phyloP scores from a whole-genome alignment of 1,140 invertebrate genomes.

The Aphaenogaster ashmeadi region DNA sequence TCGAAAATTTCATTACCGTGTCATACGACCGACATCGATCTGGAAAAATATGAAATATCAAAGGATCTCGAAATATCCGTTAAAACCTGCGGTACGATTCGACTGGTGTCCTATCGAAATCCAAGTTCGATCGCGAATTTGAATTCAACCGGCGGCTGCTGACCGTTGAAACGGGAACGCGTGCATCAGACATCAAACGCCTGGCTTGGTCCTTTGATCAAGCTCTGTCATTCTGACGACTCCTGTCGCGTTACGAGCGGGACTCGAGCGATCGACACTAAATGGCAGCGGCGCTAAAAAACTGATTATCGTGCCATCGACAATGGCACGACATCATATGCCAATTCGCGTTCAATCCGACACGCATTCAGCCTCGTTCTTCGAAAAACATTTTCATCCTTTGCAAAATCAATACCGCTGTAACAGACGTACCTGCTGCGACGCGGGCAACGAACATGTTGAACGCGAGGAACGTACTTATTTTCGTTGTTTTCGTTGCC shows the following conservation, averaged over 20 bases:
- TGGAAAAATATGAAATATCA: conserved; percentile 64
- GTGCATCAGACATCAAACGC: conserved; percentile 84
- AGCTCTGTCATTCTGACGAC: conserved; percentile 81
- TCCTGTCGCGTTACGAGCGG: conserved; percentile 75
- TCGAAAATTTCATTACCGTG: conserved; percentile 60
- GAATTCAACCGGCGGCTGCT: conserved; percentile 71
- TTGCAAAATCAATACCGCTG: conserved; percentile 52
- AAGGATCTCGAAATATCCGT: conserved; percentile 66
- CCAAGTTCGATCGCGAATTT: conserved; percentile 75
- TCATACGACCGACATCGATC: conserved; percentile 44
- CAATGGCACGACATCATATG: conserved; percentile 55
- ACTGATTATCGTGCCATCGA: conserved; percentile 77
- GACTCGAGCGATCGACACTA: conserved; percentile 61
- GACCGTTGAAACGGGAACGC: conserved; percentile 75
- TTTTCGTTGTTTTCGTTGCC: conserved; percentile 59
- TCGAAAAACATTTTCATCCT: conserved; percentile 55
- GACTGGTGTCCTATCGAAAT: conserved; percentile 70
- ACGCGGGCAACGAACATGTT: conserved; percentile 37
- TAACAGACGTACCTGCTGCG: conserved; percentile 41
- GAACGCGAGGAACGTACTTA: conserved; percentile 56
- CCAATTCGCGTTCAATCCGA: conserved; percentile 1
- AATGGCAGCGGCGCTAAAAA: conserved; percentile 70
- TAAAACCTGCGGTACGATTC: conserved; percentile 50
- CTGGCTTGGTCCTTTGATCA: conserved; percentile 81
- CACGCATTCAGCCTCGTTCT: conserved; percentile 13